Evolutionary conservation across 2,797 vertebrate species (phyloP), one percentile per base, ranked within the genome.

Genomic region (Numenius phaeopus): DNA sequence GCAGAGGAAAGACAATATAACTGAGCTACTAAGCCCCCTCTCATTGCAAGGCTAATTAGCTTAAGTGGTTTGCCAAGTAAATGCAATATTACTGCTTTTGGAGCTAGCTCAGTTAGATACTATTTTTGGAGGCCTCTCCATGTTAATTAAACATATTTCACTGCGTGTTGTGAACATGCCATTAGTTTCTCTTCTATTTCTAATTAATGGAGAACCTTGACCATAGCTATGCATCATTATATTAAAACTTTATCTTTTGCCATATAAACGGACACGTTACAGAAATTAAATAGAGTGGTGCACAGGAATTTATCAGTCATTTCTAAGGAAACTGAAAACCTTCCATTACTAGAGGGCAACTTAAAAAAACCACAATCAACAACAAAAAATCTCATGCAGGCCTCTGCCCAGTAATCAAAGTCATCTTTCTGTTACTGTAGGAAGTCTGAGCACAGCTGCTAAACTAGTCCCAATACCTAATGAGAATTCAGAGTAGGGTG

Each of bases 121-220:
- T 97, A 95, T 97, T 94, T 97, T 97, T 92, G 91, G 95, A 97
- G 96, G 44, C 91, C 91, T 97, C 89, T 97, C 92, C 78, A 92
- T 71, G 94, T 92, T 97, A 95, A 97, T 96, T 97, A 97, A 97
- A 94, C 91, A 85, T 89, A 95, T 95, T 95, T 95, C 75, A 42
- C 87, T 94, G 91, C 87, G 39, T 92, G 87, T 96, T 96, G 89
- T 89, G 96, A 96, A 89, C 57, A 89, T 85, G 95, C 52, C 89
- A 97, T 97, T 94, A 96, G 75, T 83, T 96, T 91, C 76, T 83
- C 49, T 94, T 95, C 94, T 91, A 14, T 85, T 94, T 93, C 90
- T 89, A 92, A 96, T 96, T 96, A 97, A 89, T 83, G 47, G 75
- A 94, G 71, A 92, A 91, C 44, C 69, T 94, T 97, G 94, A 97